Conservation (phyloP, 2,888 invertebrate species). For the Lysandra coridon region DNA sequence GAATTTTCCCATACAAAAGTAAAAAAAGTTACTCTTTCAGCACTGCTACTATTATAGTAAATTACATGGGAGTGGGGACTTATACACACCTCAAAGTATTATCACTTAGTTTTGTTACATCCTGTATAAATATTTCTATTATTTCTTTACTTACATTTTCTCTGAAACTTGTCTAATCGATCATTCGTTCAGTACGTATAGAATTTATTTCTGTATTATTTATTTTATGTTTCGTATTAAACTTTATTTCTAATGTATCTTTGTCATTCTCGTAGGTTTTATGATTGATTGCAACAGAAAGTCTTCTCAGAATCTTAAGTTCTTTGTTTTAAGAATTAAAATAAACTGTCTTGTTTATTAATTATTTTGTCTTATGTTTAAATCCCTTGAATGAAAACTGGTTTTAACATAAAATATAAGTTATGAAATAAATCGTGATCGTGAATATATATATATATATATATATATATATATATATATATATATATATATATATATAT, state of each 20-base stretch:
- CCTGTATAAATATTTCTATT: constrained; percentile 4
- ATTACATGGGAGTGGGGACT: too few relatives aligned
- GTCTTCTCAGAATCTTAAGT: not conserved
- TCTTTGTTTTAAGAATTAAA: not conserved
- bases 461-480: too few relatives aligned
- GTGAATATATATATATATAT: too few relatives aligned
- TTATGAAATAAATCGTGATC: not conserved
- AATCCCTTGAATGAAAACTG: not conserved
- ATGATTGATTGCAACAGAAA: not conserved
- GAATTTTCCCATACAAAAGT: too few relatives aligned
- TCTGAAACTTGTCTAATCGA: not conserved
- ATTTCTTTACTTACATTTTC: not conserved
- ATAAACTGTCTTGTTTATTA: too few relatives aligned
- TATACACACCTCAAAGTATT: too few relatives aligned
- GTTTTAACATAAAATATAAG: not conserved
- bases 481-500: too few relatives aligned
- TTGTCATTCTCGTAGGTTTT: not conserved
- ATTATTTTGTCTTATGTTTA: not conserved
- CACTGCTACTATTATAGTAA: too few relatives aligned
- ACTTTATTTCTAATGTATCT: not conserved
- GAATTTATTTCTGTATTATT: not conserved
- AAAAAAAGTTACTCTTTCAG: too few relatives aligned
- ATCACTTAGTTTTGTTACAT: too few relatives aligned
- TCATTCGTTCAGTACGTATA: not conserved
- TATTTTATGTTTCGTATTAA: not conserved